Evolutionary conservation across 2,113 vertebrate species (phyloP), one percentile per base, ranked within the genome.

Genomic region (Pagrus major): DNA sequence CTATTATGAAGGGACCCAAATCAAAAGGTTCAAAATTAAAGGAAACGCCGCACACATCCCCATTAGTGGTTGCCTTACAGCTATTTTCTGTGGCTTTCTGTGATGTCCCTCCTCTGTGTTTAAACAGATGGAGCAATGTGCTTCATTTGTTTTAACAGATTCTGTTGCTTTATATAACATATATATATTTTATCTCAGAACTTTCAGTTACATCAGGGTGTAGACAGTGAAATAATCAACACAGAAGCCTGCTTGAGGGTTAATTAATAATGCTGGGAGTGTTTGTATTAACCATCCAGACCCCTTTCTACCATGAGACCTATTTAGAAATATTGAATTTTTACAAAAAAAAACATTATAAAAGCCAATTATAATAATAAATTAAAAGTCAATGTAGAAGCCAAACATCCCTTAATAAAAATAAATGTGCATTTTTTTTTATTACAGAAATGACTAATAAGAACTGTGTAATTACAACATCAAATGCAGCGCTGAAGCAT

Each of bases 1-100:
- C 56, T 49, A 15, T 49, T 49, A 3, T 47, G 42, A 35, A 47
- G 42, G 10, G n/a, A 51, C 5, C 0, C 3, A 49, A 72, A 37
- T 39, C 44, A 46, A 44, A 66, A 66, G 14, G 18, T 21, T 47
- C 27, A 65, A 20, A 66, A 66, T 66, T n/a, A n/a, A 49, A 66
- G n/a, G 6, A 10, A 65, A 21, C 42, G n/a, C 41, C 42, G 31
- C 21, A 10, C 5, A 2, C 31, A 14, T 1, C n/a, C 15, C 16
- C 16, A 63, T 63, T 63, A 66, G 63, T 9, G 10, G 20, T 25
- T 29, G 41, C 41, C 42, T 49, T 15, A 47, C 25, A 67, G 20
- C 1, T 20, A 67, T 35, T 49, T 15, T 8, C 6, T 16, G 7
- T n/a, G 10, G 23, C 29, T 66, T 49, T 42, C 64, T 66, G 44